Conservation (phyloP, 2,113 vertebrate species). For the human region GRCh38 chrX:21102001-21102500, state of each 20-base stretch:
- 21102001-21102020: too few relatives aligned
- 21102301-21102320: background rate
- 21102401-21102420: background rate
- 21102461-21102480: slow-evolving; percentile 33
- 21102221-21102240: slow-evolving; percentile 8
- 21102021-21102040: too few relatives aligned
- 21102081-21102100: too few relatives aligned
- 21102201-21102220: background rate
- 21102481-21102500: background rate
- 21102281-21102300: background rate
- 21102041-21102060: too few relatives aligned
- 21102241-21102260: background rate
- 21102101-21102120: too few relatives aligned
- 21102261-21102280: background rate
- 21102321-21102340: slow-evolving; percentile 28
- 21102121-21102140: background rate
- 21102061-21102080: too few relatives aligned
- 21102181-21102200: background rate
- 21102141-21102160: background rate
- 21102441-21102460: background rate
- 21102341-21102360: background rate
- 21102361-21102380: background rate
- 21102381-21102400: background rate
- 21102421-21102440: slow-evolving; percentile 1
- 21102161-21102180: background rate